Evolutionary conservation across 2,797 vertebrate genomes (phyloP), one percentile per base, ranked within the genome.

Genomic region (Sebastes trivittatus): DNA sequence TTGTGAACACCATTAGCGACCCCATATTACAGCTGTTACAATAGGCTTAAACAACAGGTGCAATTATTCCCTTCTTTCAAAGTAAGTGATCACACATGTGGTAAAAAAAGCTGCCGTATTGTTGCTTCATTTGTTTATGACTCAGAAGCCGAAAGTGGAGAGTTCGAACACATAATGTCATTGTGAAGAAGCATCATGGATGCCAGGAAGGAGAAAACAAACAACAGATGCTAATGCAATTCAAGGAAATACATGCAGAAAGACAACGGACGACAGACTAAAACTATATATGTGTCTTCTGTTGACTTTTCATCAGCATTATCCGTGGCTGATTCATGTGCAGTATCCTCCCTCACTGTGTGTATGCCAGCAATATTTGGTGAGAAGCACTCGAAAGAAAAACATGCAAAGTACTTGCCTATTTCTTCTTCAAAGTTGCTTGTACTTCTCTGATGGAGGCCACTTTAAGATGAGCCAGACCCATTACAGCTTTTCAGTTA

Each of bases 51-150:
- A 71, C 38, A 83, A 80, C 56, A 74, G 72, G 77, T 72, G 36
- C n/a, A 71, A 42, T 22, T 11, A n/a, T 60, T 64, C 70, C 23
- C 18, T 36, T 55, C 9, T 61, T 34, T 73, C 11, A 30, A 76
- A 65, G 88, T 76, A 77, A 87, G 42, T 59, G 72, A 78, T 70
- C 81, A 73, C 22, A 34, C 30, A 75, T 84, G 76, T 84, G 75
- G 72, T 61, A 5, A 80, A 87, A 80, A 88, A 82, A 82, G 25
- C 84, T 86, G 80, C 77, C 69, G 54, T 83, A 89, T 81, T 92
- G 73, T 85, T 62, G n/a, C 27, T 70, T 91, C 72, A 87, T 93
- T 92, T 84, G 54, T 86, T 89, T 90, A 89, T 88, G 83, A 90
- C 75, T 91, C 84, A 85, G 85, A 82, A 72, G 77, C 79, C 87